Conservation (phyloP, 2,888 invertebrate species). For the Metopia argyrocephala region DNA sequence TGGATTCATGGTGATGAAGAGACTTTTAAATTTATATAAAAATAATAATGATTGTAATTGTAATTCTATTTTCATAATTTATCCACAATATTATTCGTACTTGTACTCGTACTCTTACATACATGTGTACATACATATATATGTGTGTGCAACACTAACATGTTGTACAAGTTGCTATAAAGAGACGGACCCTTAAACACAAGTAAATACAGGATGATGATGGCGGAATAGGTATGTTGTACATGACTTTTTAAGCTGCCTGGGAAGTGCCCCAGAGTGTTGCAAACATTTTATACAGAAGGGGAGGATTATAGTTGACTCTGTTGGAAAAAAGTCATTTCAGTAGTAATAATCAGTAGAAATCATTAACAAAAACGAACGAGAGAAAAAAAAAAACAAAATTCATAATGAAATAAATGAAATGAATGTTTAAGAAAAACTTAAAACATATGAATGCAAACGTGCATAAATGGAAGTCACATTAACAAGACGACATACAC, state of each 20-base stretch:
- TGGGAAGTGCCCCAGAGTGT: constrained; percentile 17
- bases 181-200: constrained; percentile 58
- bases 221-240: too few relatives aligned
- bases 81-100: constrained; percentile 13
- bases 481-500: constrained; percentile 19
- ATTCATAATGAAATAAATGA: too few relatives aligned
- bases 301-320: constrained; percentile 40
- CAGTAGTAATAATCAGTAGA: constrained; percentile 46
- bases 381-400: background rate
- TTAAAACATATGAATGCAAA: constrained; percentile 51
- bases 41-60: constrained; percentile 19
- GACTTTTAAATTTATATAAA: background rate
- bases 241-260: constrained; percentile 53
- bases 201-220: constrained; percentile 28
- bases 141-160: background rate
- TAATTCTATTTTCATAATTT: constrained; percentile 63
- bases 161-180: too few relatives aligned
- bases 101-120: background rate
- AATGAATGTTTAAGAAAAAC: too few relatives aligned
- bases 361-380: constrained; percentile 5
- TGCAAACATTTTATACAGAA: background rate
- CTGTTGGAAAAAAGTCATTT: constrained; percentile 47
- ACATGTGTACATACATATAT: background rate
- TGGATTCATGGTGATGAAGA: background rate
- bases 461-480: constrained; percentile 60